Evolutionary conservation across 2,888 invertebrate species (phyloP).

Genomic region (Hirtodrosophila trivittata): DNA sequence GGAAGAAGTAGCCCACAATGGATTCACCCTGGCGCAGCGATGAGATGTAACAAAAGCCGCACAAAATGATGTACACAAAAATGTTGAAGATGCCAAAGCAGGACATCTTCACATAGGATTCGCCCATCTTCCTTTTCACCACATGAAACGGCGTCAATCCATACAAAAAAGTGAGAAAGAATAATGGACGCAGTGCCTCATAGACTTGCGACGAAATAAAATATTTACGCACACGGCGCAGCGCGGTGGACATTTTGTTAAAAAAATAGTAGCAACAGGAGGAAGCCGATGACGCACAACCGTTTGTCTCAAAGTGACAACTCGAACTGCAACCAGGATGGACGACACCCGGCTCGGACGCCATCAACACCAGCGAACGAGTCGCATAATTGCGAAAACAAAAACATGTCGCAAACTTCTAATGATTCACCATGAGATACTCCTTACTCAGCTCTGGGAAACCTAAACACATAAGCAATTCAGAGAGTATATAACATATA

Average conservation of each 20-base stretch:
- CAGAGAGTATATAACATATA: too few relatives aligned
- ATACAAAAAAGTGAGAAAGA: constrained; percentile 78
- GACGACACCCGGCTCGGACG: constrained; percentile 1
- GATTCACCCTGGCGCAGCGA: constrained; percentile 79
- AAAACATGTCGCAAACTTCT: constrained; percentile 23
- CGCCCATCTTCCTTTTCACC: constrained; percentile 71
- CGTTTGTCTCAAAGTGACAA: constrained; percentile 47
- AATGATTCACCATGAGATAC: too few relatives aligned
- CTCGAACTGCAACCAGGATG: constrained; percentile 55
- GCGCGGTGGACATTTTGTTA: constrained; percentile 47
- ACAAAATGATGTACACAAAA: constrained; percentile 68
- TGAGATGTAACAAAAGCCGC: constrained; percentile 65
- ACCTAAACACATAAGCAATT: too few relatives aligned
- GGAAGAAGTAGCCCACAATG: constrained; percentile 81
- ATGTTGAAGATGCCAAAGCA: constrained; percentile 63
- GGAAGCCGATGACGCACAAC: constrained; percentile 35
- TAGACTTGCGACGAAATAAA: constrained; percentile 81
- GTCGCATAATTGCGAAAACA: constrained; percentile 25
- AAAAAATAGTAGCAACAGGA: not conserved
- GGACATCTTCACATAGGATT: constrained; percentile 71
- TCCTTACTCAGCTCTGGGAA: too few relatives aligned
- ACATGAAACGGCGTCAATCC: constrained; percentile 82
- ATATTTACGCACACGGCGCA: constrained; percentile 75
- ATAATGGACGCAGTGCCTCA: constrained; percentile 80
- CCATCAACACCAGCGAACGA: constrained; percentile 4